Percentiles rank a stretch among this genome's conserved stretches.
Evolutionary conservation across 2,797 vertebrate species (phyloP).

Genomic region (Pachyuromys duprasi): DNA sequence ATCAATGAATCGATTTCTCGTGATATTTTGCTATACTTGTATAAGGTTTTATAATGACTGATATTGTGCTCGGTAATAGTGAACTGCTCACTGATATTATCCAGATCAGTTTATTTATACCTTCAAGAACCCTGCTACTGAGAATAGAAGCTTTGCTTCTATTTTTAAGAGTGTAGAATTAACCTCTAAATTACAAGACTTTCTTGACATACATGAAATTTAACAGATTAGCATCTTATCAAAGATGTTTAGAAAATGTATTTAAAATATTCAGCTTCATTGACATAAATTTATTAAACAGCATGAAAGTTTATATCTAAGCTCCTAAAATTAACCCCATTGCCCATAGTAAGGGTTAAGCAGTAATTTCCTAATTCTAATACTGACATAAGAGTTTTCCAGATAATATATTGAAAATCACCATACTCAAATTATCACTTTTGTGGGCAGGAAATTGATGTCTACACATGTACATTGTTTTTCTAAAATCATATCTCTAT

Average conservation of each 20-base stretch:
- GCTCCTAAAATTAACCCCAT: conserved; percentile 34
- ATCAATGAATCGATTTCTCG: background rate
- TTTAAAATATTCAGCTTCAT: conserved; percentile 7
- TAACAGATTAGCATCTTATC: background rate
- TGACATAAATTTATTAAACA: background rate
- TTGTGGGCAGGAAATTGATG: background rate
- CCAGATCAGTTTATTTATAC: background rate
- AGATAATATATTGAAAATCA: background rate
- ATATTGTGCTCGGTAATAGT: background rate
- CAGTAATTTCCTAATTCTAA: background rate
- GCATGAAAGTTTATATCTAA: background rate
- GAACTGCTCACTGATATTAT: background rate
- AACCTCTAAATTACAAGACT: background rate
- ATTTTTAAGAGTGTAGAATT: background rate
- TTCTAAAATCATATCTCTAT: conserved; percentile 23
- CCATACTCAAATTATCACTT: background rate
- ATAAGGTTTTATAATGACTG: background rate
- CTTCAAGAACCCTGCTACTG: too few species aligned
- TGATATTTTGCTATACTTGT: background rate
- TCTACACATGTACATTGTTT: background rate
- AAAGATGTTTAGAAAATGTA: background rate
- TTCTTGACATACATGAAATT: background rate
- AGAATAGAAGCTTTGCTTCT: background rate
- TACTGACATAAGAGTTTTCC: background rate
- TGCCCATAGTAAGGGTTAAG: background rate